Base-by-base conservation (phyloP, 2,888 invertebrate genomes). In the Eristalis tenax region DNA sequence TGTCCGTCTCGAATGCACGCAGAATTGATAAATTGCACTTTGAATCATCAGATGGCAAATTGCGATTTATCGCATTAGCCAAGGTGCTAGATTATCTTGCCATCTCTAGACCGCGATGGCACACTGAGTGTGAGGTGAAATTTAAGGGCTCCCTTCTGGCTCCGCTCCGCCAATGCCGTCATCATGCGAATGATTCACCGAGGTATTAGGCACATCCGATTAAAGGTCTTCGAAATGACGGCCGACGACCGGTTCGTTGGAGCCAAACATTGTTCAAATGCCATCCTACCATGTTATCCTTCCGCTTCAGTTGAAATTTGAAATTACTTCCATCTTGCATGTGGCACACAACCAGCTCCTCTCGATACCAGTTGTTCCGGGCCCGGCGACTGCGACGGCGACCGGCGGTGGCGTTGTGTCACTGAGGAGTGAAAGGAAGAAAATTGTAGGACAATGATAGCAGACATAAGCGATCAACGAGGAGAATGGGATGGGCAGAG, bases 281-380 rank as follows among this genome's bases (percentile, higher is more conserved):
- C 66, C 61, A 78, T 83, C 59, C 78, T 83, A 79, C 83, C 83
- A 87, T 87, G 87, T 87, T 83, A 80, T 83, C 79, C 87, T 87
- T 87, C 87, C 87, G 76, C 87, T 83, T 87, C 71, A 80, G 79
- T 76, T 80, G 83, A 68, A 50, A 83, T 71, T 87, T 71, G 50
- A 76, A 83, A 87, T 87, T 83, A 87, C 87, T 79, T 87, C 87
- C 50, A 83, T 83, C 71, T 87, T 87, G 87, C 75, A 75, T 87
- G 79, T 76, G 83, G 83, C 75, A 81, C 40, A 73, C n/a, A 64
- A 73, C 78, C 59, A 68, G 38, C 50, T 75, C 64, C 68, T 80
- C 73, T 80, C 79, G 71, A 80, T 87, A 87, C 63, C 71, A 79
- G 56, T 75, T 83, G 66, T 70, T 73, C 68, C 43, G 69, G 61